Percentiles rank a stretch among this genome's conserved stretches.
phyloP scores from a whole-genome alignment of 2,888 invertebrate species.

The Elysia crispata region DNA sequence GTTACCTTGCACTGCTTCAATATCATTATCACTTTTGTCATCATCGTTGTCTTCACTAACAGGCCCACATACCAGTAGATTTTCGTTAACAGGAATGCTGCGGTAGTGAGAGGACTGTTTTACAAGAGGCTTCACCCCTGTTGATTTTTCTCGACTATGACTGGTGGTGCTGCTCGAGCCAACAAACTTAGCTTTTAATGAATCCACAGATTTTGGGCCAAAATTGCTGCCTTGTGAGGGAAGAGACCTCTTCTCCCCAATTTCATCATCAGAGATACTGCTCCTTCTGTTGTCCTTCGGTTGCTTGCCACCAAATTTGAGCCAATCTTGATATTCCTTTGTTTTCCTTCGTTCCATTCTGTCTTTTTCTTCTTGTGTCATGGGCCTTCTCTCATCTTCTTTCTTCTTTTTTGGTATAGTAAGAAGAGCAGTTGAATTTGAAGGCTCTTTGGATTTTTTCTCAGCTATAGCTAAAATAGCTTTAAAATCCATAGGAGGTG shows the following conservation, averaged over 20 bases:
- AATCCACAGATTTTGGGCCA: not conserved
- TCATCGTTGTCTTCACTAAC: slow-evolving; percentile 7
- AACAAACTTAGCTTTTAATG: not conserved
- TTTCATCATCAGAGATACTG: slow-evolving; percentile 26
- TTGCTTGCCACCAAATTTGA: slow-evolving; percentile 53
- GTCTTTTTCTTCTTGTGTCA: slow-evolving; percentile 68
- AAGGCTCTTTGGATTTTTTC: slow-evolving; percentile 59
- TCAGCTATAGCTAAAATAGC: slow-evolving; percentile 65
- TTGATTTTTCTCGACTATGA: not conserved
- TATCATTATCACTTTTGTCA: not conserved
- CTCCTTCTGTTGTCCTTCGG: not conserved
- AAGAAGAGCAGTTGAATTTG: slow-evolving; percentile 22
- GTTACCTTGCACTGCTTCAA: not conserved
- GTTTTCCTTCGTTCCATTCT: slow-evolving; percentile 53
- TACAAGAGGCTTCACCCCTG: too few species aligned
- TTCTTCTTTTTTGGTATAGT: slow-evolving; percentile 46
- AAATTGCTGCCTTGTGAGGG: not conserved
- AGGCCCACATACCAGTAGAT: slow-evolving; percentile 46
- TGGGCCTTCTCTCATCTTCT: slow-evolving; percentile 56
- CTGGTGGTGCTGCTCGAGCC: not conserved
- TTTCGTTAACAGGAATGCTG: slow-evolving; percentile 40
- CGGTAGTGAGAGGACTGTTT: not conserved
- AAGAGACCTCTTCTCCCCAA: not conserved
- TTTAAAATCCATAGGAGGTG: slow-evolving; percentile 63
- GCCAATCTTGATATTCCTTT: slow-evolving; percentile 58